Evolutionary conservation across 1,140 invertebrate genomes (phyloP), one percentile per base, ranked within the genome.

Genomic region (Akabosia matsudoensis): DNA sequence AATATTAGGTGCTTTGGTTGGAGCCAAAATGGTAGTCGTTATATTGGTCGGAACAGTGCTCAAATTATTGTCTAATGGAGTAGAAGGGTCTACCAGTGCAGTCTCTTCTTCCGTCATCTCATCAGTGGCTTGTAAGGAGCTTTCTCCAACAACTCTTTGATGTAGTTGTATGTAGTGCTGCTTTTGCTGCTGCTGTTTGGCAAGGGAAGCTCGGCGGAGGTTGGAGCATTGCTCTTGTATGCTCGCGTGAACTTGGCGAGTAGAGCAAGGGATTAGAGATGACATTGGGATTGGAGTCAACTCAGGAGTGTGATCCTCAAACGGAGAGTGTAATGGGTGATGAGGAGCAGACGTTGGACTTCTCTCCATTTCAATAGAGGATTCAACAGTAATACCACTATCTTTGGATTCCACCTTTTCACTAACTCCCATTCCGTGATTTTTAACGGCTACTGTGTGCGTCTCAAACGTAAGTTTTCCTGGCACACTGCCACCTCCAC

Each of bases 381-480:
- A 73, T n/a, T 76, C 78, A 33, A 30, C 74, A 0, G 75, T 79
- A 14, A 79, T 79, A 0, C 78, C 78, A 70, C 72, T 74, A 74
- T 79, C 78, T 45, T 74, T 73, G 2, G 78, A 79, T 37, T 76
- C 73, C n/a, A 78, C 74, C 30, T 78, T 78, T 1, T 70, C 72
- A 28, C 54, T 56, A 28, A 2, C 45, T 30, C 33, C 45, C 33
- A 72, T 2, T 37, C 70, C 70, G 22, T 51, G 61, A 31, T 30
- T 31, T n/a, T 67, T 67, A 13, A 67, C 61, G 1, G 61, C 28
- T 2, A 67, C 61, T 31, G 31, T 30, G 10, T 67, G 61, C 3
- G 33, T 51, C 70, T 72, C 70, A 18, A 37, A 51, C 28, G 70
- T 22, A 24, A 22, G 24, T 34, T 72, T 72, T 34, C 33, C 37